These are phyloP conservation scores for Pagrus major DNA, from an alignment of 2,113 vertebrate species.

Conservation along the genomic window DNA sequence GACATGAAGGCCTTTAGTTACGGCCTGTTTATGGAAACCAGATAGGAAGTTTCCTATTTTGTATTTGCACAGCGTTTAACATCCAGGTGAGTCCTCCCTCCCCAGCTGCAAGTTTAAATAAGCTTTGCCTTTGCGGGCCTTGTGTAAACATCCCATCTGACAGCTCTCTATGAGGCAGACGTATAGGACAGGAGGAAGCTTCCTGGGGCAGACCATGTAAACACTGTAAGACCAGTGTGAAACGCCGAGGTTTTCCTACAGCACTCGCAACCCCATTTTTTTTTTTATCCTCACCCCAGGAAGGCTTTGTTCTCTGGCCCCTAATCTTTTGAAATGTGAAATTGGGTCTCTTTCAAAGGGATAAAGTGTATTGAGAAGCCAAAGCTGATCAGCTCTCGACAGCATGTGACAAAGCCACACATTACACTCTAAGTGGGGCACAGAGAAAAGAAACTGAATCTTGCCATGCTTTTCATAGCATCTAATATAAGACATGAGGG, in stretches of 20 bases:
- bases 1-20: slow-evolving; percentile 11
- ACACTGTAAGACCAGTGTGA: slow-evolving; percentile 76
- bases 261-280: slow-evolving; percentile 49
- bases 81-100: slow-evolving; percentile 46
- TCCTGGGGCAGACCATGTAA: slow-evolving; percentile 73
- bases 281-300: slow-evolving; percentile 38
- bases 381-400: slow-evolving; percentile 78
- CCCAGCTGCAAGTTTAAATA: slow-evolving; percentile 52
- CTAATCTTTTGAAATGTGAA: slow-evolving; percentile 79
- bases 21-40: slow-evolving; percentile 26
- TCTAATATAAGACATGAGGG: slow-evolving; percentile 47
- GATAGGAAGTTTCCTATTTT: slow-evolving; percentile 26
- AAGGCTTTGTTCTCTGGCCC: slow-evolving; percentile 77
- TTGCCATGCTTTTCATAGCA: slow-evolving; percentile 56
- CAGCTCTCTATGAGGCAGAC: slow-evolving; percentile 60
- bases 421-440: slow-evolving; percentile 77
- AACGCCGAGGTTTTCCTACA: slow-evolving; percentile 64
- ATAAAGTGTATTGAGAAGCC: slow-evolving; percentile 74
- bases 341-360: slow-evolving; percentile 72
- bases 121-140: slow-evolving; percentile 39
- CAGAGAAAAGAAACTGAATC: slow-evolving; percentile 60
- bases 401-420: slow-evolving; percentile 76
- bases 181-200: slow-evolving; percentile 53
- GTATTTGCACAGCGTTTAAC: slow-evolving; percentile 27
- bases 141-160: slow-evolving; percentile 73